These are phyloP conservation scores for Drosophila peninsularis DNA, from an alignment of 2,888 invertebrate species.

Conservation along the genomic window DNA sequence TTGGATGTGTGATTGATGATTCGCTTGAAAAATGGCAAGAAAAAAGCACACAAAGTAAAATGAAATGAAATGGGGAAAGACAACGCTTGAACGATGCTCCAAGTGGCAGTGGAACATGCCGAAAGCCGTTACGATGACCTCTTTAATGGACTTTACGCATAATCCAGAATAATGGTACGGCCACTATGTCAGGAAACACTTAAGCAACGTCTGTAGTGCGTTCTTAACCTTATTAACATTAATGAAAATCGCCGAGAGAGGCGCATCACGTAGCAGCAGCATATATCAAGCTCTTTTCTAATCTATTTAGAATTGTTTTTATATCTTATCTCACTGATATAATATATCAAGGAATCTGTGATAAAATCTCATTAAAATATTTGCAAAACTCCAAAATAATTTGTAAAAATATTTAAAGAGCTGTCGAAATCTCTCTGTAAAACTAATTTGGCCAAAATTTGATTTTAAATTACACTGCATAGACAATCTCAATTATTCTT, in stretches of 20 bases:
- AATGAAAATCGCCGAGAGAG: slow-evolving; percentile 9
- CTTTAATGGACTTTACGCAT: slow-evolving; percentile 42
- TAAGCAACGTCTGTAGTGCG: background rate
- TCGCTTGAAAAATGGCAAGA: slow-evolving; percentile 50
- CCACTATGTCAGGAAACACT: slow-evolving; percentile 23
- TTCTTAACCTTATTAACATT: background rate
- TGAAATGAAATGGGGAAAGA: slow-evolving; percentile 10
- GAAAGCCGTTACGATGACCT: slow-evolving; percentile 28
- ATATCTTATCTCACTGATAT: background rate
- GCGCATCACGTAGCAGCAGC: background rate
- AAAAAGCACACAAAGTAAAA: background rate
- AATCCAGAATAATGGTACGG: slow-evolving; percentile 27
- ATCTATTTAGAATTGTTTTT: background rate
- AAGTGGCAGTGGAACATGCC: slow-evolving; percentile 31
- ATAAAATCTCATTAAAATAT: background rate
- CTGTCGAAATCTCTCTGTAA: background rate
- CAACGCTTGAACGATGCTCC: slow-evolving; percentile 29
- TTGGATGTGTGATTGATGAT: slow-evolving; percentile 68
- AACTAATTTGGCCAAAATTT: slow-evolving; percentile 1
- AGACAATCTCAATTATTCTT: slow-evolving; percentile 5
- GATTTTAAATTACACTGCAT: background rate
- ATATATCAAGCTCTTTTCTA: background rate
- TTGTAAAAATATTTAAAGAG: background rate
- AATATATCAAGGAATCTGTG: background rate
- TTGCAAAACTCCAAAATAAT: background rate